A percentile compares a stretch with the other conserved stretches of the same genome.
Conservation (phyloP, 2,888 invertebrate genomes). For the Trichopria drosophilae region DNA sequence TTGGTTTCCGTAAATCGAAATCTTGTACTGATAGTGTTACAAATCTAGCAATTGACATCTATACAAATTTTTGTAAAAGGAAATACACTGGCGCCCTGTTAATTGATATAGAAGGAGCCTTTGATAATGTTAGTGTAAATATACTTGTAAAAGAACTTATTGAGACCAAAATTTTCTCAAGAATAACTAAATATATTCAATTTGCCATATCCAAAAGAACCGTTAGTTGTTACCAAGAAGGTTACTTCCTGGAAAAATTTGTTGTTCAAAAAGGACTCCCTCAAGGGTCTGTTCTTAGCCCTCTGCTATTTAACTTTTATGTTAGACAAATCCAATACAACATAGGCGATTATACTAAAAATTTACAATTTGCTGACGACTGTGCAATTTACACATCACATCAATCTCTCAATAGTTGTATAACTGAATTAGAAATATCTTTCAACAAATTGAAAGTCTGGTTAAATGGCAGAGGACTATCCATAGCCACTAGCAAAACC, state of each 20-base stretch:
- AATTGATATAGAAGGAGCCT: constrained; percentile 15
- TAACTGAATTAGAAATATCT: constrained; percentile 1
- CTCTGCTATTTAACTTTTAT: too few relatives aligned
- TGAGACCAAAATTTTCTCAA: neutral
- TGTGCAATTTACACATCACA: too few relatives aligned
- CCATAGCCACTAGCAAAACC: neutral
- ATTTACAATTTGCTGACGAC: too few relatives aligned
- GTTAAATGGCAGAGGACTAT: neutral
- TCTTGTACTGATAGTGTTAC: too few relatives aligned
- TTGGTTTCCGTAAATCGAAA: too few relatives aligned
- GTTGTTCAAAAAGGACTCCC: constrained; percentile 4
- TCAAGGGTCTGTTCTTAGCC: too few relatives aligned
- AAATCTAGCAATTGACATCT: too few relatives aligned
- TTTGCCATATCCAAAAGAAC: neutral
- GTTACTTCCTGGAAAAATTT: neutral
- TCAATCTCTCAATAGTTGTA: too few relatives aligned
- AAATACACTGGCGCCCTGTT: too few relatives aligned
- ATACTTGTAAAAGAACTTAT: neutral
- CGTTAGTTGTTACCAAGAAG: neutral
- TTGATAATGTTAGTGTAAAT: constrained; percentile 9
- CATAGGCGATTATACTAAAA: too few relatives aligned
- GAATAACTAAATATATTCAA: constrained; percentile 3
- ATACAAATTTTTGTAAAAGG: too few relatives aligned
- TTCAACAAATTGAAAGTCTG: neutral
- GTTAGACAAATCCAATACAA: too few relatives aligned